Percentiles rank a stretch among this genome's conserved stretches.
These are phyloP conservation scores for Rhabdophis nuchalis DNA, from an alignment of 2,797 vertebrate genomes.

Conservation along the genomic window DNA sequence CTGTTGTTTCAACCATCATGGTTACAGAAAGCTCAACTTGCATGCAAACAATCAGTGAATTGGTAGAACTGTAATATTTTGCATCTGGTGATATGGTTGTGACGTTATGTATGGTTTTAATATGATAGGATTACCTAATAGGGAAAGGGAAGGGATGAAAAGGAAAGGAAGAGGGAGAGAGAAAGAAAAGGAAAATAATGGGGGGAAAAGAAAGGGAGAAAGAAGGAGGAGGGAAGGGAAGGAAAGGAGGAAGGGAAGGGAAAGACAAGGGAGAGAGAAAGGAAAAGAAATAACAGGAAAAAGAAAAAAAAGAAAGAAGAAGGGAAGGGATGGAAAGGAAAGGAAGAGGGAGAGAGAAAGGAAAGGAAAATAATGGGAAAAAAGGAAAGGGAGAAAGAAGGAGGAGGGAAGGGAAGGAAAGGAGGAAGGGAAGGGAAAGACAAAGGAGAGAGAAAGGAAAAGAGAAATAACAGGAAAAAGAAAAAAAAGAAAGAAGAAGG, in stretches of 20 bases:
- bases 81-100: neutral
- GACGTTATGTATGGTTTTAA: neutral
- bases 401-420: too few species aligned
- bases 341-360: too few species aligned
- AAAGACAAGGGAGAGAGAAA: too few species aligned
- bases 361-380: too few species aligned
- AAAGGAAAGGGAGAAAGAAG: too few species aligned
- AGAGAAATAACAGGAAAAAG: too few species aligned
- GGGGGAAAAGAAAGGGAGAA: neutral
- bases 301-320: too few species aligned
- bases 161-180: neutral
- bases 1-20: neutral
- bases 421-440: too few species aligned
- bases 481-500: accelerated
- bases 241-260: neutral
- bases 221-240: too few species aligned
- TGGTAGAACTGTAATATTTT: neutral
- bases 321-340: too few species aligned
- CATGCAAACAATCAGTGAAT: neutral
- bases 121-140: neutral
- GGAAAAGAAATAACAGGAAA: too few species aligned
- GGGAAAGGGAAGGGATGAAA: neutral
- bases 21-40: neutral
- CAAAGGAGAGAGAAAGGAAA: too few species aligned
- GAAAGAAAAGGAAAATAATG: neutral